Evolutionary conservation across 1,140 invertebrate species (phyloP), one percentile per base, ranked within the genome.

Genomic region (Melipona quadrifasciata): DNA sequence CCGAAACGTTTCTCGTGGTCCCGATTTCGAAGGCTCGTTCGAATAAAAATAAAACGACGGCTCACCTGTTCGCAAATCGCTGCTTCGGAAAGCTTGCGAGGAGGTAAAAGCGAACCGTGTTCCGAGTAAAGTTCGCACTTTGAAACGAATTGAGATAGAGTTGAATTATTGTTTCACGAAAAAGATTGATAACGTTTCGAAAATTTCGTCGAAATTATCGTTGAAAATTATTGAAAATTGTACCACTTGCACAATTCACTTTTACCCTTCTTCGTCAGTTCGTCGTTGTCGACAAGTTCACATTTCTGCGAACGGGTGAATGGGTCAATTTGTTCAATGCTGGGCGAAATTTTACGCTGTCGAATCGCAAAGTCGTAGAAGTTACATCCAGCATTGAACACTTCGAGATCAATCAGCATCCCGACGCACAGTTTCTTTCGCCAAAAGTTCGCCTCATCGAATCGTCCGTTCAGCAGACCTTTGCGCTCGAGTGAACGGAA

Each of bases 51-150:
- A 57, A 47, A 74, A 74, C 19, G 27, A 27, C 16, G 53, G 53
- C 27, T 55, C 19, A 34, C 65, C 53, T 14, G 31, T 75, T 57
- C 73, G 64, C 73, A 57, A 53, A 16, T 73, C 39, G 19, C 16
- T 24, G 21, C 21, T 64, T 47, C 16, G 17, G 16, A 27, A 53
- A 68, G 21, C n/a, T 79, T 19, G 12, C 51, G 17, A 47, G 21
- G 16, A 34, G 47, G 58, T 65, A 64, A 82, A 82, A 82, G 81
- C 78, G 81, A 78, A 78, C 24, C 16, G 8, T 19, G 11, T 75
- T 34, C n/a, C 6, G 4, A 1, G 14, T 24, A 10, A 4, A 31
- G 39, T 31, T 47, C 8, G 39, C 39, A 47, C 8, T 47, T 39
- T 39, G 17, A 0, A 1, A 0, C 0, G n/a, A 53, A 21, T 31